Evolutionary conservation across 2,797 vertebrate species (phyloP), one percentile per base, ranked within the genome.

Genomic region (Arrhamphus sclerolepis): DNA sequence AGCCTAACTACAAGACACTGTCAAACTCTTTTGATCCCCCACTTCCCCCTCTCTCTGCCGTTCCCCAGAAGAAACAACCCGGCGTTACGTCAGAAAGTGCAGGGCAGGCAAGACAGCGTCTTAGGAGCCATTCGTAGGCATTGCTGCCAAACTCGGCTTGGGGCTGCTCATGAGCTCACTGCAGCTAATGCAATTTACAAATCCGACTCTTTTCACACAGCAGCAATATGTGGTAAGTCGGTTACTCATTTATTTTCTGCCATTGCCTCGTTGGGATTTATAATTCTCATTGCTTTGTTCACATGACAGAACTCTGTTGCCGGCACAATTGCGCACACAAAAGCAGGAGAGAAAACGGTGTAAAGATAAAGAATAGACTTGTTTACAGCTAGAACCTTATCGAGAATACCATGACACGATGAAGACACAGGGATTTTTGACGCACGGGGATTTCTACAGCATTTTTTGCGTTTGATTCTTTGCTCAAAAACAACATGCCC

Each of bases 61-160:
- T 91, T 87, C 79, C 77, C 57, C 77, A 79, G 87, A 88, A 91
- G 87, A 88, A 88, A 87, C 77, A 71, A 87, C 62, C 75, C 80
- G 75, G 82, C 77, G 87, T 92, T 92, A 92, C 92, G 92, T 94
- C 93, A 94, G 85, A 91, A 92, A 89, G 82, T 91, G 91, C 91
- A 89, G 81, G 82, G 83, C 90, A 88, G 91, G 92, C 91, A 92
- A 89, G 87, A 88, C 84, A 78, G 85, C 79, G 75, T 89, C 87
- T 82, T 72, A 88, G 87, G 85, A 92, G 87, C 89, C 89, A 88
- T 90, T 91, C 87, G 87, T 70, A 85, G 88, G 84, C 90, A 87
- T 47, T 79, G 82, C 89, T 90, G 90, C 90, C 88, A 89, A 91
- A 89, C 85, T 79, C 75, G 84, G 87, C 86, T 84, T 58, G 74